Conservation (phyloP, 2,888 invertebrate species). For the Diplolepis rosae region DNA sequence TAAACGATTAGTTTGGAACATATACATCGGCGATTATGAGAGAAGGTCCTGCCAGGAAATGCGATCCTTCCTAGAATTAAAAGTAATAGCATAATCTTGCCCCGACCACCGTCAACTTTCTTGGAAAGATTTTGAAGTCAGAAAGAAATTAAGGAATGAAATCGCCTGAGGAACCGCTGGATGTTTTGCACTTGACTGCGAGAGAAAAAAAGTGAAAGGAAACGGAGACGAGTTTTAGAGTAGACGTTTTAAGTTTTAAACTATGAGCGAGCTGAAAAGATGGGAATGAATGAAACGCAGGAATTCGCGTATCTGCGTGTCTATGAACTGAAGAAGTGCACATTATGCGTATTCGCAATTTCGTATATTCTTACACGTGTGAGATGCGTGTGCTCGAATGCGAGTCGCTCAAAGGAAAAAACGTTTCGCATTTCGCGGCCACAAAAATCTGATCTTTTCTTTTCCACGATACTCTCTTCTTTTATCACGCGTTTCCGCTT, state of each 20-base stretch:
- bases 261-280: neutral
- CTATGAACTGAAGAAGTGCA: constrained; percentile 12
- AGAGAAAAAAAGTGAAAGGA: neutral
- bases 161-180: no score
- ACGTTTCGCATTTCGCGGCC: constrained; percentile 60
- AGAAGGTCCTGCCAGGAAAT: neutral
- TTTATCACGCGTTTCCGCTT: constrained; percentile 59
- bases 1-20: neutral
- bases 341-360: constrained; percentile 15
- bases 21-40: neutral
- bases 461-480: constrained; percentile 30
- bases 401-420: constrained; percentile 49
- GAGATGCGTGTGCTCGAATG: constrained; percentile 31
- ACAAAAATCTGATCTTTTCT: constrained; percentile 6
- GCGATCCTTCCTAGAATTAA: neutral
- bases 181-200: neutral
- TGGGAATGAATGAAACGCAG: neutral
- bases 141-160: no score
- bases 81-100: neutral
- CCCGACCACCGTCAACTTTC: neutral
- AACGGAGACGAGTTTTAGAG: neutral
- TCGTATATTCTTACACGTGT: constrained; percentile 35
- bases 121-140: neutral
- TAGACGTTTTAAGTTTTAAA: neutral
- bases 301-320: constrained; percentile 3